These are phyloP conservation scores for Ephydatia muelleri DNA, from an alignment of 37 sponge, comb jelly and placozoan species.

Conservation along the genomic window DNA sequence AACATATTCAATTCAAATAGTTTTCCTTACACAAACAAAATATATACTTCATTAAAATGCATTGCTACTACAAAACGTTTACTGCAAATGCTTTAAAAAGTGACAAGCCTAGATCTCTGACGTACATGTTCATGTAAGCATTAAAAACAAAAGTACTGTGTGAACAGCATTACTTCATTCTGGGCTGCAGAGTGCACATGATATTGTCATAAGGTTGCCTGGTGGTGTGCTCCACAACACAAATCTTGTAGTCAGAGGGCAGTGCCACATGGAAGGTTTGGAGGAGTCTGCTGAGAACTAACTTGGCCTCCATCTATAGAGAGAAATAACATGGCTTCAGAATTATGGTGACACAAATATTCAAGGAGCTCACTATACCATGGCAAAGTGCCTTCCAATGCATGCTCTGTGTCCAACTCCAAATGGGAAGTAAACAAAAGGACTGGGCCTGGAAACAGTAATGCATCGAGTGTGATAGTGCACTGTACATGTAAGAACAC, in stretches of 20 bases:
- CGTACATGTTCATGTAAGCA: no score
- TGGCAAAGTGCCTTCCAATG: slow-evolving; percentile 31
- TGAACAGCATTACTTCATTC: no score
- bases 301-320: background rate
- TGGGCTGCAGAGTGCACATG: background rate
- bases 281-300: background rate
- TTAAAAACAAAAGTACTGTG: no score
- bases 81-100: no score
- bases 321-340: background rate
- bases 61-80: no score
- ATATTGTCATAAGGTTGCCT: background rate
- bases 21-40: no score
- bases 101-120: no score
- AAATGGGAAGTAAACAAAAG: slow-evolving; percentile 22
- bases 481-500: no score
- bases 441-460: background rate
- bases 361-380: slow-evolving; percentile 11
- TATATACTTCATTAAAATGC: no score
- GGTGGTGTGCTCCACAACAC: background rate
- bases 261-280: background rate
- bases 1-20: no score
- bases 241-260: background rate
- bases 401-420: slow-evolving; percentile 25
- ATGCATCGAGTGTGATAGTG: no score
- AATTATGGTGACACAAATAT: no score